A percentile compares a stretch with the other conserved stretches of the same genome.
Conservation (phyloP, 2,888 invertebrate species). For the Auanema sp. region DNA sequence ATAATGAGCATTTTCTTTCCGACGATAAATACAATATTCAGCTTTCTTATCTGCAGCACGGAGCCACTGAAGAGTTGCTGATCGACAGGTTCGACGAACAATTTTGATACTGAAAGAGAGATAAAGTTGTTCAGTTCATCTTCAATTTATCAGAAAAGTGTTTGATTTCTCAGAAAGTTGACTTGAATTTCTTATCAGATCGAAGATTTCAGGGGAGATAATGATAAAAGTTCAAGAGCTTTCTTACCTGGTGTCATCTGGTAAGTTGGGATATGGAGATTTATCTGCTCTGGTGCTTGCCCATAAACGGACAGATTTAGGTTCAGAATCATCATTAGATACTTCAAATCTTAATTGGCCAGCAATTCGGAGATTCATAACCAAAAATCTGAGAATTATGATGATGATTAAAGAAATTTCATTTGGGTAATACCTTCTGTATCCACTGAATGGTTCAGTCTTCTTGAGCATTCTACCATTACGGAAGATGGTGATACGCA, state of each 20-base stretch:
- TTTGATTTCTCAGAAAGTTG: too few species aligned
- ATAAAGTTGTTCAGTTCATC: slow-evolving; percentile 4
- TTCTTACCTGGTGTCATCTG: slow-evolving; percentile 50
- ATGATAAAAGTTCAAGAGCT: background rate
- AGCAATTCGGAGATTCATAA: slow-evolving; percentile 34
- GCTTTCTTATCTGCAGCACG: slow-evolving; percentile 37
- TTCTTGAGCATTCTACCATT: slow-evolving; percentile 43
- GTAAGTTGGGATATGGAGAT: slow-evolving; percentile 51
- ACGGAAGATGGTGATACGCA: slow-evolving; percentile 44
- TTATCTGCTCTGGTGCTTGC: slow-evolving; percentile 38
- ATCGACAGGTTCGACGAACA: slow-evolving; percentile 31
- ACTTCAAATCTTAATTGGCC: slow-evolving; percentile 49
- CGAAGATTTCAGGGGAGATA: too few species aligned
- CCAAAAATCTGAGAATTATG: slow-evolving; percentile 35
- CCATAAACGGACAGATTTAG: slow-evolving; percentile 41
- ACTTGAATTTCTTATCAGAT: too few species aligned
- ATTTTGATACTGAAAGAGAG: slow-evolving; percentile 41
- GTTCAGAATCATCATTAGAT: slow-evolving; percentile 45
- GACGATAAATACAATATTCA: slow-evolving; percentile 48
- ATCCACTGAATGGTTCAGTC: slow-evolving; percentile 50
- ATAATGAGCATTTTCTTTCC: slow-evolving; percentile 37
- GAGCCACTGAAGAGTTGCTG: slow-evolving; percentile 45
- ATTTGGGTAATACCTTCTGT: slow-evolving; percentile 25
- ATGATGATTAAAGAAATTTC: background rate
- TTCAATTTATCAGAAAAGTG: background rate